These are phyloP conservation scores for Ferrisia virgata DNA, from an alignment of 2,888 invertebrate genomes.

Conservation along the genomic window DNA sequence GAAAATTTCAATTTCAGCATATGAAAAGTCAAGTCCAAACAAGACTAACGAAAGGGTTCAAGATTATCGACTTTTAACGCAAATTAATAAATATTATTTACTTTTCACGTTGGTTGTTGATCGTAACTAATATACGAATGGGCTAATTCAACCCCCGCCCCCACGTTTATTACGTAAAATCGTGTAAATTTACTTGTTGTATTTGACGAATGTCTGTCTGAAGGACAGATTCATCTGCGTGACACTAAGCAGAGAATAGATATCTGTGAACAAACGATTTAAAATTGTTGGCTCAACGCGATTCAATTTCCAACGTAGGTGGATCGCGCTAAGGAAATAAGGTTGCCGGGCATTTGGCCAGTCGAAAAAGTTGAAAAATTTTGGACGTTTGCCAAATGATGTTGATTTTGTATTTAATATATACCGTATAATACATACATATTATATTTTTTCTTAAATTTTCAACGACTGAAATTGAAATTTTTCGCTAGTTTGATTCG, in stretches of 20 bases:
- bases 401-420: conserved; percentile 27
- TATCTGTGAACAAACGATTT: conserved; percentile 34
- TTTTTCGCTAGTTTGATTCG: not conserved
- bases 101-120: not conserved
- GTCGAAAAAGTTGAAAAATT: conserved; percentile 31
- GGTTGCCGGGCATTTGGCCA: conserved; percentile 44
- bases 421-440: not conserved
- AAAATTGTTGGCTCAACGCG: conserved; percentile 39
- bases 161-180: not conserved
- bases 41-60: not conserved
- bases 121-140: not conserved
- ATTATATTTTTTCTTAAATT: not conserved
- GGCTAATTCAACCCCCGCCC: not conserved
- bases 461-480: not conserved
- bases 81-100: not conserved
- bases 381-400: not conserved
- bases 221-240: conserved; percentile 19
- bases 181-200: not conserved
- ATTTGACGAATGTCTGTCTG: conserved; percentile 32
- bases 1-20: not conserved
- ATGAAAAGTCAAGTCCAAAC: not conserved
- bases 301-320: conserved; percentile 42
- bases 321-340: conserved; percentile 41
- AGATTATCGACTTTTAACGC: not conserved
- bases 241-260: conserved; percentile 8